phyloP scores from a whole-genome alignment of 2,797 vertebrate genomes.

The Protosalanx chinensis region DNA sequence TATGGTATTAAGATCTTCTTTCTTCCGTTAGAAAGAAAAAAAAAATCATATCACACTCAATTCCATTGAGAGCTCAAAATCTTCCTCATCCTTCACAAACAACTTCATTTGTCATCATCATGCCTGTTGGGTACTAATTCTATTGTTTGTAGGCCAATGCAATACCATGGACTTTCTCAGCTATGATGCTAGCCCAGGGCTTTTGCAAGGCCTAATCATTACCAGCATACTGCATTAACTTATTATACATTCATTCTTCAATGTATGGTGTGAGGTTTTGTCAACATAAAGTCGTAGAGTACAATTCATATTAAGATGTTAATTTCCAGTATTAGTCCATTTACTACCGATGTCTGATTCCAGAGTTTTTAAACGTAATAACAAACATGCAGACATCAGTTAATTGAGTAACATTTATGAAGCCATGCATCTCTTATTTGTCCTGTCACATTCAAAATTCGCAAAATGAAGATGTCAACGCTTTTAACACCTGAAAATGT shows the following conservation, averaged over 20 bases:
- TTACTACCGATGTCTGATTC: background rate
- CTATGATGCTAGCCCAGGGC: too few relatives aligned
- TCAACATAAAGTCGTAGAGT: background rate
- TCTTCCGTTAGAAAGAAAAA: conserved; percentile 60
- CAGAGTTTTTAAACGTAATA: background rate
- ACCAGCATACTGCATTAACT: too few relatives aligned
- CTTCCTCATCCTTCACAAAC: conserved; percentile 71
- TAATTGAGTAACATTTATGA: conserved; percentile 87
- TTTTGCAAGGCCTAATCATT: background rate
- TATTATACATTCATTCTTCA: background rate
- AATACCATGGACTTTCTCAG: background rate
- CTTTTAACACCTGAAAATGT: conserved; percentile 81
- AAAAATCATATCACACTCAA: conserved; percentile 69
- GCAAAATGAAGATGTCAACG: conserved; percentile 66
- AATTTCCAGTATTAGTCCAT: too few relatives aligned
- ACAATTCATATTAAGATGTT: too few relatives aligned
- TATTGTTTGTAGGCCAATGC: conserved; percentile 30
- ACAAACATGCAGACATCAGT: conserved; percentile 36
- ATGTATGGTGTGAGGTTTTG: background rate
- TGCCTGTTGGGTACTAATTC: conserved; percentile 55
- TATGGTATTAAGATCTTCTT: conserved; percentile 51
- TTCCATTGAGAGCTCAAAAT: conserved; percentile 71
- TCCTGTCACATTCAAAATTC: conserved; percentile 67
- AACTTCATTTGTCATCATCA: conserved; percentile 72
- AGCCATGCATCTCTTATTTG: conserved; percentile 81